Base-by-base conservation (phyloP, 2,888 invertebrate species). In the Drosophila prostipennis region DNA sequence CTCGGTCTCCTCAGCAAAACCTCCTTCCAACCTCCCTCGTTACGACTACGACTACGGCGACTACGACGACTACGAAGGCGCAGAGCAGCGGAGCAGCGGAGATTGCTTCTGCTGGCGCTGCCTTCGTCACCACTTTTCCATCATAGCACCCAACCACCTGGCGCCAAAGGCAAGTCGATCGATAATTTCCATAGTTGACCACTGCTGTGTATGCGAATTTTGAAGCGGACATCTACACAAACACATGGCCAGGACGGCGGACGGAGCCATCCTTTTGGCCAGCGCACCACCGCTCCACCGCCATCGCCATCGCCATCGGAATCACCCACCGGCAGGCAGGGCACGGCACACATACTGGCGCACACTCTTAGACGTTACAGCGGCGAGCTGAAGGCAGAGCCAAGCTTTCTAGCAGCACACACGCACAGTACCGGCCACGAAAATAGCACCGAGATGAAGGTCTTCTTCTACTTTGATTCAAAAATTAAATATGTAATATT, bases 101-200 rank as follows among this genome's bases (percentile, higher is more conserved):
- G 81, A 86, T 82, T 86, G 81, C 83, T 86, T 82, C 49, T 71
- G 61, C 57, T 74, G 75, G 56, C 74, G 71, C 79, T 61, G 77
- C 79, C 79, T 79, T 71, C 80, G 80, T 76, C 83, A 68, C 80
- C 76, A 78, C 78, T 83, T 74, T 79, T 88, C 74, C 82, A 85
- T 84, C 79, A 81, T 77, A 77, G 82, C 79, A 82, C 80, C 87
- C 87, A 82, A 89, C 88, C 90, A 89, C 84, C 89, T 88, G 89
- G 90, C 89, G 86, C 86, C 87, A 83, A 90, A 90, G 89, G 90
- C 90, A 87, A 87, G 87, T 90, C 91, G 91, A 91, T 91, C 91
- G 91, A 91, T 91, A 91, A 90, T 91, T 91, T 91, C 91, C 90
- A 91, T 91, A 90, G 90, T 87, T 91, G 91, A 90, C 91, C 91